Evolutionary conservation across 2,797 vertebrate genomes (phyloP), one percentile per base, ranked within the genome.

Genomic region (Martes flavigula): DNA sequence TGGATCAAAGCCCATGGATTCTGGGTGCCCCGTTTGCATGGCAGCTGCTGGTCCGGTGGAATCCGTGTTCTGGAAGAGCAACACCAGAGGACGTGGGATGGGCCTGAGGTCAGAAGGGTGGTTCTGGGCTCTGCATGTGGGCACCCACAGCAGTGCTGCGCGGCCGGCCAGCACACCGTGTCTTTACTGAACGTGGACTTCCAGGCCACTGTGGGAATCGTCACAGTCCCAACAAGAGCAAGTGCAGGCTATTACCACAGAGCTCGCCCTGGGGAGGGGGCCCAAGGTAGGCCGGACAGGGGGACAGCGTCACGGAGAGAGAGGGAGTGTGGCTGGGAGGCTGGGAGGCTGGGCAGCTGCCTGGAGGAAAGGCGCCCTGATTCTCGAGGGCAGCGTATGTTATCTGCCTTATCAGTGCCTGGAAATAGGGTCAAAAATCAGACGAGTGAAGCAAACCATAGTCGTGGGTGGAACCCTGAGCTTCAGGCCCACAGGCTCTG

Each of bases 111-210:
- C 46, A 17, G 64, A 9, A 8, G 0, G 9, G 64, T 46, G 18
- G 9, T 6, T n/a, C 9, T 7, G 7, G n/a, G 62, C 62, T 66
- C 6, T 8, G 14, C 7, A 3, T 3, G 2, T 15, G 7, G 3
- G 30, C 5, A 25, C 85, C 84, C 14, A 18, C 9, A 10, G 32
- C 5, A 9, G 46, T 0, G 4, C 54, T 0, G 15, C 14, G 18
- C 0, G 0, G 7, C n/a, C 4, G 0, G 6, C 23, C 32, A 1
- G 7, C 14, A 2, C 14, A 46, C 0, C 0, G 12, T 0, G 7
- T 9, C 14, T 21, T 7, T 0, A 4, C 13, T 48, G 18, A 60
- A 20, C 4, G 14, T 0, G 10, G 62, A 51, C 7, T 79, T 25
- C 43, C 4, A 13, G 3, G 46, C 38, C 30, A 3, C 23, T 15